Conservation (phyloP, 1,140 invertebrate genomes). For the Venustaconcha ellipsiformis region DNA sequence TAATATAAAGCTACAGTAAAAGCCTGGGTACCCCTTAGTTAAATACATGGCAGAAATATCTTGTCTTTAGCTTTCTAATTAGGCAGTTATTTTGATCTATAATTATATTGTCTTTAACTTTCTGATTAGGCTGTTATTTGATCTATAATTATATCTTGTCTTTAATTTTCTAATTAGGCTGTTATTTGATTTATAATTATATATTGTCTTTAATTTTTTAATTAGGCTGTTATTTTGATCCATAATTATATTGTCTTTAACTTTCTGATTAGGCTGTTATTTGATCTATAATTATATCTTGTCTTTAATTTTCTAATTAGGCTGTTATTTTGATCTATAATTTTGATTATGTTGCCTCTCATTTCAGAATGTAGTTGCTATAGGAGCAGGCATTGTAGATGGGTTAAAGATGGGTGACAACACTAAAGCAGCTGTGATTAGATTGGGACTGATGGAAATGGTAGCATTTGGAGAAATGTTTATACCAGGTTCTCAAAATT, state of each 20-base stretch:
- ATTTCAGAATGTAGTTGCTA: conserved; percentile 95
- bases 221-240: too few species aligned
- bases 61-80: too few species aligned
- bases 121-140: too few species aligned
- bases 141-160: too few species aligned
- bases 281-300: not conserved
- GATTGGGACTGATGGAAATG: conserved; percentile 92
- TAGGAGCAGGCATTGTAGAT: conserved; percentile 97
- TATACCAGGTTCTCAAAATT: conserved; percentile 48
- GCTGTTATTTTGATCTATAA: not conserved
- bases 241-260: not conserved
- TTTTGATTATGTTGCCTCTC: not conserved
- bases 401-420: conserved; percentile 96
- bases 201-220: too few species aligned
- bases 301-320: not conserved
- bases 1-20: too few species aligned
- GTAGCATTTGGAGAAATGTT: conserved; percentile 67
- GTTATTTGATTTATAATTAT: too few species aligned
- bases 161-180: too few species aligned
- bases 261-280: not conserved
- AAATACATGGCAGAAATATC: too few species aligned
- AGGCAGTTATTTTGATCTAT: too few species aligned
- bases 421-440: conserved; percentile 98
- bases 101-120: too few species aligned
- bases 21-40: too few species aligned